Base-by-base conservation (phyloP, 2,113 vertebrate genomes). In the Gobius niger region DNA sequence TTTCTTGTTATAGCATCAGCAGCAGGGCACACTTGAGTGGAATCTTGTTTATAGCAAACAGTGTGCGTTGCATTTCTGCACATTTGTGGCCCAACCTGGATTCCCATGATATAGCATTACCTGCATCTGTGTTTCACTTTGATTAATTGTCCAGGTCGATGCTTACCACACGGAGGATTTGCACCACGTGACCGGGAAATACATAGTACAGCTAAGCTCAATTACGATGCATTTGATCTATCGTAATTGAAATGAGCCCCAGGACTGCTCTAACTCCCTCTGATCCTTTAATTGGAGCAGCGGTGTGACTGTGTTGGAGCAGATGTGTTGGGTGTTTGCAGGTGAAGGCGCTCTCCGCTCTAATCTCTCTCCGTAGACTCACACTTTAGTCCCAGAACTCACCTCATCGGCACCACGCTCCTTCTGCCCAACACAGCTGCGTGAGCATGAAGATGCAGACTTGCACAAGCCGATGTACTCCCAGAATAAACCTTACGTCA, bases 271-370 rank as follows among this genome's bases (percentile, higher is more conserved):
- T 77, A 76, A 81, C 76, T 70, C 76, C 70, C 72, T 70, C 15
- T 64, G 83, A 85, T 87, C 64, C 80, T 87, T 85, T 90, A 80
- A 91, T 90, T 88, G 84, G 77, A 47, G 73, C 68, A 80, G n/a
- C 47, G n/a, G 64, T 75, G 80, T 71, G 73, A 75, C 40, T 7
- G 74, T 67, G 72, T 62, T 68, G 71, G 76, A 85, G 75, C 82
- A 80, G 77, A 85, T 81, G 76, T 60, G n/a, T 65, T 54, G 81
- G 54, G 80, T 81, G 67, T 65, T 73, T 54, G 72, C 72, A 85
- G 53, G 56, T 66, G 63, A 80, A 75, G 64, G 52, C 34, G 72
- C 19, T 75, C 49, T 81, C 44, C 15, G 24, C 54, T 68, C 19
- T 85, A 59, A 76, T 73, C 57, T 54, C 65, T 79, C 68, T 76